Base-by-base conservation (phyloP, 2,797 vertebrate genomes). In the Sebastes elongatus region DNA sequence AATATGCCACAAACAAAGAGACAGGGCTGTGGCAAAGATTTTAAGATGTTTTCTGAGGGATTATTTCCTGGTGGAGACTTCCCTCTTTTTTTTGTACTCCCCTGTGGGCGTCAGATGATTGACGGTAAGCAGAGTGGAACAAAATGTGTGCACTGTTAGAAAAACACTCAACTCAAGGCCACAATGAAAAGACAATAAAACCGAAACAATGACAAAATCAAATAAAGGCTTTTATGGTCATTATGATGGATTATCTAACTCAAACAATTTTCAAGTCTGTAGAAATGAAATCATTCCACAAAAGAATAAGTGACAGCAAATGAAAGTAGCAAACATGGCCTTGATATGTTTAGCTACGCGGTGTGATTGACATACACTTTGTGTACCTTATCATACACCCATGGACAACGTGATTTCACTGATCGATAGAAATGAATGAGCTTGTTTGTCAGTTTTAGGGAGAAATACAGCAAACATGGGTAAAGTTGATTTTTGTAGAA, bases 51-150 rank as follows among this genome's bases (percentile, higher is more conserved):
- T 66, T 57, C 11, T 69, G 16, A 78, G 59, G 18, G 55, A 77
- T 77, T 56, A 62, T 81, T 79, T 84, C 38, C 32, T 53, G 42
- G 42, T 67, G 8, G 2, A 74, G 64, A 69, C 9, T 35, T 46
- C 52, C 55, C 16, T 23, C 1, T 42, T 53, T 63, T 63, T 57
- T 55, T 56, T 57, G 13, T 27, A 57, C 14, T 61, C 18, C 74
- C 42, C 76, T 2, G 66, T 86, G 67, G 87, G 71, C 18, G 25
- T 70, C 27, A 8, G 23, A 70, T 88, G 76, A 90, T 70, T 86
- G 89, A 80, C 78, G 76, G 80, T 56, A 73, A 82, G 42, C 70
- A 63, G 57, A 88, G 74, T 59, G 72, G 74, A 85, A 86, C 4
- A 3, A 83, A 84, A 81, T 78, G 67, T 80, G 67, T 59, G 52